A percentile compares a stretch with the other conserved stretches of the same genome.
These are phyloP conservation scores for Taeniopygia guttata DNA, from an alignment of 2,797 vertebrate genomes.

Conservation along the genomic window DNA sequence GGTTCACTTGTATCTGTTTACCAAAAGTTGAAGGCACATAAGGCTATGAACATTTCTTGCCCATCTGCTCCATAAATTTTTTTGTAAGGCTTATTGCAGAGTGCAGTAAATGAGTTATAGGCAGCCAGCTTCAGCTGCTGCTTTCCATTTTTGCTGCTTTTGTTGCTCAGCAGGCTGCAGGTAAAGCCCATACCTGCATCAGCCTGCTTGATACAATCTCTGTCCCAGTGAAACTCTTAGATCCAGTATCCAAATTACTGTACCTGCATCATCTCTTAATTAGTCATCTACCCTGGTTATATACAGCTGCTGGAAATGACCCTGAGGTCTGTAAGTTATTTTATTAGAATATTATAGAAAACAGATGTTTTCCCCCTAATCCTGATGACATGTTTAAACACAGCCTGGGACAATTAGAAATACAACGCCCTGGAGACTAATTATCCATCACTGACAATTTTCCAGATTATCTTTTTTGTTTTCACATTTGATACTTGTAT, in stretches of 20 bases:
- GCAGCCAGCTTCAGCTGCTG: conserved; percentile 44
- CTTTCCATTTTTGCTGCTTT: background rate
- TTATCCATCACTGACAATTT: background rate
- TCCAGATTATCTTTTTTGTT: background rate
- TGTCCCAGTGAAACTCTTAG: background rate
- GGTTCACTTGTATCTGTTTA: background rate
- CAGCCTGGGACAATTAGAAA: background rate
- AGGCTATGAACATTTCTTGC: conserved; percentile 43
- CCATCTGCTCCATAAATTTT: conserved; percentile 54
- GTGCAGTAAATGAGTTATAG: conserved; percentile 1
- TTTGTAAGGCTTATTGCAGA: background rate
- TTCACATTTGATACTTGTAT: background rate
- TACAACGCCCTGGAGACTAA: background rate
- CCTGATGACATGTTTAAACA: background rate
- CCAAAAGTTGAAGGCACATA: background rate
- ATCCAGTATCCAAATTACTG: background rate
- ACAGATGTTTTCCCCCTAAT: background rate
- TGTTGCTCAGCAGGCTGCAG: background rate
- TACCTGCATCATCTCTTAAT: background rate
- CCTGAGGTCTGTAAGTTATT: background rate
- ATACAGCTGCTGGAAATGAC: background rate
- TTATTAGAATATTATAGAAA: background rate
- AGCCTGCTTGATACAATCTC: background rate
- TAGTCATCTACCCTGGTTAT: background rate
- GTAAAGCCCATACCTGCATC: background rate